Evolutionary conservation across 2,113 vertebrate genomes (phyloP).

Genomic region (Crotalus helleri): DNA sequence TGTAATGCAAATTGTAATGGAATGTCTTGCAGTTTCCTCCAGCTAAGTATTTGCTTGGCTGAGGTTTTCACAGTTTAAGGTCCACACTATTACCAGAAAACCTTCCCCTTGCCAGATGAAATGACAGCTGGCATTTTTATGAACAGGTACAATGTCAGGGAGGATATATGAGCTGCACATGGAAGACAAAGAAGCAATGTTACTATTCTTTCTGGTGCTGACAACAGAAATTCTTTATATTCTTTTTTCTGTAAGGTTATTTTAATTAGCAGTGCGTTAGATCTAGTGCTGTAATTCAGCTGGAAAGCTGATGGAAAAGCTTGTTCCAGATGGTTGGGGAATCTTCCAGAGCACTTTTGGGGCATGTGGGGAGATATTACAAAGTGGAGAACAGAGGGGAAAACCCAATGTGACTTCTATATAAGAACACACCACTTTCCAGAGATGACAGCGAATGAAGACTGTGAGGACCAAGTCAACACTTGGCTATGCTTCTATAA

Average conservation of each 20-base stretch:
- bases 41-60: background rate
- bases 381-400: background rate
- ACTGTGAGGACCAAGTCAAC: background rate
- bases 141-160: background rate
- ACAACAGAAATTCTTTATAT: background rate
- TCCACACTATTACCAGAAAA: too few species aligned
- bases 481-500: background rate
- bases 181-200: background rate
- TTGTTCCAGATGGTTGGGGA: background rate
- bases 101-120: background rate
- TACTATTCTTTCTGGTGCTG: background rate
- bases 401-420: background rate
- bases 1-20: background rate
- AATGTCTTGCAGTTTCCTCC: background rate
- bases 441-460: constrained; percentile 29
- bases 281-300: background rate
- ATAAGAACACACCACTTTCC: background rate
- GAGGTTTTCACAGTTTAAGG: background rate
- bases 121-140: background rate
- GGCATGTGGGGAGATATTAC: background rate
- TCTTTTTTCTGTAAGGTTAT: background rate
- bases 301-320: background rate
- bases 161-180: background rate
- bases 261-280: background rate
- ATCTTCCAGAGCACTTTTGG: background rate